Base-by-base conservation (phyloP, 2,797 vertebrate genomes). In the Euthynnus affinis region DNA sequence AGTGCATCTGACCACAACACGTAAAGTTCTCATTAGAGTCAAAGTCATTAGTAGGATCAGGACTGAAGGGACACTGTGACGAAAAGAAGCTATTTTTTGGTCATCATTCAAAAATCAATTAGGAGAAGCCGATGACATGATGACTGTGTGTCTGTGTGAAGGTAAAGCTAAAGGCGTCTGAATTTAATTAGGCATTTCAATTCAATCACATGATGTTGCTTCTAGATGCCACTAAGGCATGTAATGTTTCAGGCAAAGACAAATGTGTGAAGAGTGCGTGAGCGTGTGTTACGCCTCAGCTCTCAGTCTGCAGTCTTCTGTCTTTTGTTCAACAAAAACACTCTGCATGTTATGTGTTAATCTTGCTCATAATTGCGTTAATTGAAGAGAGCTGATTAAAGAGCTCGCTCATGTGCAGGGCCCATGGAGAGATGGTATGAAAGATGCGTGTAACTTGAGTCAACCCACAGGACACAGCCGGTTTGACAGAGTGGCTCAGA, bases 351-450 rank as follows among this genome's bases (percentile, higher is more conserved):
- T 46, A 40, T 71, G 65, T 37, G 75, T 79, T 81, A 57, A 87
- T 88, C 88, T 61, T 62, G 68, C 37, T 81, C 68, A 62, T 78
- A 75, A 87, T 89, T 92, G 88, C 88, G 90, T 91, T 37, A 88
- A 92, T 90, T 91, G 67, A 86, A 85, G 84, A 72, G 74, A 67
- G 71, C 53, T 76, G 77, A 94, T 93, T 91, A 91, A 88, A 87
- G 82, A 82, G 84, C 69, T 70, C 46, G 80, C 72, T 82, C 58
- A 59, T 79, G 66, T 72, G 55, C 62, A 8, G 71, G 64, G 71
- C 62, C 67, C 69, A 5, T 44, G 59, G 74, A 80, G 74, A 77
- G 68, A 80, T 22, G 53, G 13, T 32, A 67, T 74, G 71, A 74
- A 78, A 84, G 88, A 87, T 88, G 87, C 73, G 65, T 84, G 88